Evolutionary conservation across 2,797 vertebrate species (phyloP).

Genomic region (Lithobates sylvaticus): DNA sequence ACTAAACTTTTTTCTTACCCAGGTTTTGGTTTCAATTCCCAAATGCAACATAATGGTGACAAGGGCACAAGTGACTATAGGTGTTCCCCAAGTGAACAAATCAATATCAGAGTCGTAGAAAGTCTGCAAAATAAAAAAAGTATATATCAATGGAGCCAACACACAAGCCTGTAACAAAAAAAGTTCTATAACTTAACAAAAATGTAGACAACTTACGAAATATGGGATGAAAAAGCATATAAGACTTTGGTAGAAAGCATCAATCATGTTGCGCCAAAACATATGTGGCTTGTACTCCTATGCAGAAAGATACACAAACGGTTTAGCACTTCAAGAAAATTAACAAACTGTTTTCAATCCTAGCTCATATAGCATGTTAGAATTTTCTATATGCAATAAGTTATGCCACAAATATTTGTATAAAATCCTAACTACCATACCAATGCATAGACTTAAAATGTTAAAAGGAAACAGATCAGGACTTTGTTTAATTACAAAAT

Average conservation of each 20-base stretch:
- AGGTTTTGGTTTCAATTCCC: slow-evolving; percentile 97
- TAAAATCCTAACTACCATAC: background rate
- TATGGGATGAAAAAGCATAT: slow-evolving; percentile 97
- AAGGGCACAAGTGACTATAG: slow-evolving; percentile 89
- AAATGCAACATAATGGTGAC: slow-evolving; percentile 94
- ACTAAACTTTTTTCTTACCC: slow-evolving; percentile 77
- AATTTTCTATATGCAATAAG: too few relatives aligned
- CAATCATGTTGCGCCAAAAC: slow-evolving; percentile 99
- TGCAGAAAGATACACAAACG: background rate
- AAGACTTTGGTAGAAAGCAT: slow-evolving; percentile 97
- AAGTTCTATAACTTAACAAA: background rate
- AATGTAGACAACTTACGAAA: slow-evolving; percentile 84
- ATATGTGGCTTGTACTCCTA: slow-evolving; percentile 95
- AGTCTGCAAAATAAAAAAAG: slow-evolving; percentile 77
- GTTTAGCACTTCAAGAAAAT: background rate
- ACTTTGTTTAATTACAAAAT: too few relatives aligned
- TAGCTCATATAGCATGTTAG: background rate
- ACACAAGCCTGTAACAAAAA: background rate
- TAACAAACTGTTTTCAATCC: background rate
- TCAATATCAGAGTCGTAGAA: slow-evolving; percentile 92
- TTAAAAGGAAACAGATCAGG: background rate
- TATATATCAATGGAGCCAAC: background rate
- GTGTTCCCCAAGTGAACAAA: slow-evolving; percentile 95
- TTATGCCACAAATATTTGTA: background rate
- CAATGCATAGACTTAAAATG: too few relatives aligned